Evolutionary conservation across 2,113 vertebrate genomes (phyloP).

Genomic region (Pseudorectes ferrugineus): DNA sequence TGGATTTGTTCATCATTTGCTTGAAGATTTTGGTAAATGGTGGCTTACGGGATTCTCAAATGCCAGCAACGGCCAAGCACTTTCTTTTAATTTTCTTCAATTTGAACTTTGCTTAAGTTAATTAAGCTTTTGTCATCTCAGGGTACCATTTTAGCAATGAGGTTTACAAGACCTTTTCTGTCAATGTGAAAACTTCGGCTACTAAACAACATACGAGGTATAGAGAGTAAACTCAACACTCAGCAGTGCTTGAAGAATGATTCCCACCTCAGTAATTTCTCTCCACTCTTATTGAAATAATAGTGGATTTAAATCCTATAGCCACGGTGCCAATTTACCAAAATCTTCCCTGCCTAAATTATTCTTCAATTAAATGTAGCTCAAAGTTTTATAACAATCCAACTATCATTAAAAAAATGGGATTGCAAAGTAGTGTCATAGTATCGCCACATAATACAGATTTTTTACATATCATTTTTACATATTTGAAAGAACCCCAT

Average conservation of each 20-base stretch:
- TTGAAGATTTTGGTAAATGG: background rate
- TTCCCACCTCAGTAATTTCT: background rate
- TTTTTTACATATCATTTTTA: background rate
- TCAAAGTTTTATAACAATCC: background rate
- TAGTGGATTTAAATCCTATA: background rate
- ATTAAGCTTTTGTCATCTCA: background rate
- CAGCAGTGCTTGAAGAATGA: background rate
- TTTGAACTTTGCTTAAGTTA: conserved; percentile 13
- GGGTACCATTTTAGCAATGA: background rate
- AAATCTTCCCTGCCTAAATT: background rate
- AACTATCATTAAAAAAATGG: background rate
- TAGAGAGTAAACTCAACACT: background rate
- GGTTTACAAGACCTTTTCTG: background rate
- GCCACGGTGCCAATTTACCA: background rate
- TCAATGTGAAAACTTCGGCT: background rate
- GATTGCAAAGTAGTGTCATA: background rate
- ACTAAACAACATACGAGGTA: background rate
- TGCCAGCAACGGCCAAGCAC: background rate
- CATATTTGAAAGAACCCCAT: background rate
- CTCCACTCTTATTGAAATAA: background rate
- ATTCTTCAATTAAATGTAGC: background rate
- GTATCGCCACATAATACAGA: background rate
- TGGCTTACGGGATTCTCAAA: background rate
- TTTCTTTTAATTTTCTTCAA: background rate
- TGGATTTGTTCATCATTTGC: background rate